phyloP scores from a whole-genome alignment of 1,140 invertebrate genomes.

The Phthorimaea operculella region DNA sequence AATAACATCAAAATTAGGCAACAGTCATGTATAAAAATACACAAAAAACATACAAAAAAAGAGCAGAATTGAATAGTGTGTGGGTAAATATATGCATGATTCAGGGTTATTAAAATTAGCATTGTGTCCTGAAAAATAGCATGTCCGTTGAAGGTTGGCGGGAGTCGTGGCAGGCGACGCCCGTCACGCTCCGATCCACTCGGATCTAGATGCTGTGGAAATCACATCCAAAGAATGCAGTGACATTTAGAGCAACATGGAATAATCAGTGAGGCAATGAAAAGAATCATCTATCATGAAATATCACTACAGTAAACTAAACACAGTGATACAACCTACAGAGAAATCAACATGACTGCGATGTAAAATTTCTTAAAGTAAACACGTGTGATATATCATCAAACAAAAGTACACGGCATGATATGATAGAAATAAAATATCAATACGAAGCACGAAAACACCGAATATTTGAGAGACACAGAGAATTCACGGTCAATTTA shows the following conservation, averaged over 20 bases:
- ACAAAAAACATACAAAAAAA: constrained; percentile 2
- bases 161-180: background rate
- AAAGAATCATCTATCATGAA: background rate
- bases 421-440: background rate
- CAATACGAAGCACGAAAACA: background rate
- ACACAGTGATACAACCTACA: background rate
- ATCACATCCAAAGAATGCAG: constrained; percentile 3
- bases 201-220: background rate
- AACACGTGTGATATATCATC: constrained; percentile 2
- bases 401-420: background rate
- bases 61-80: constrained; percentile 4
- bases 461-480: background rate
- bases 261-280: background rate
- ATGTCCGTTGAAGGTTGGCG: no score
- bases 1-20: constrained; percentile 30
- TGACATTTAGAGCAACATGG: background rate
- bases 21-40: constrained; percentile 22
- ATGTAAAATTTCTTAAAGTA: background rate
- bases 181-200: background rate
- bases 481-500: constrained; percentile 7
- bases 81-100: background rate
- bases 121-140: no score
- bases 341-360: background rate
- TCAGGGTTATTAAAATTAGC: no score
- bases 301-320: background rate